Percentiles rank a stretch among this genome's conserved stretches.
These are phyloP conservation scores for Athrips mouffetella DNA, from an alignment of 2,888 invertebrate species.

Conservation along the genomic window DNA sequence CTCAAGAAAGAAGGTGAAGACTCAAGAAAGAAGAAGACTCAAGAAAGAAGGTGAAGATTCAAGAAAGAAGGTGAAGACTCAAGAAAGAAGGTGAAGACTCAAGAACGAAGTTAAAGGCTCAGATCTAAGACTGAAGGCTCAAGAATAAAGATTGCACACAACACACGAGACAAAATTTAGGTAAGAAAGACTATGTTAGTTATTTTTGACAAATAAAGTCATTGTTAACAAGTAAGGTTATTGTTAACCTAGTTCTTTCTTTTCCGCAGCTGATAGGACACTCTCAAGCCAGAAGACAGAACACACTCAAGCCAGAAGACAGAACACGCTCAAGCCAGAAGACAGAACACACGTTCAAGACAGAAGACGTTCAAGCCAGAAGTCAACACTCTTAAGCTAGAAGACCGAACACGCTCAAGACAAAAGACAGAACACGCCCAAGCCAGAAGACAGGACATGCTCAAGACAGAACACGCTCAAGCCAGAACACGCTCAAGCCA, in stretches of 20 bases:
- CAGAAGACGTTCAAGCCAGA: neutral
- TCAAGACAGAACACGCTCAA: neutral
- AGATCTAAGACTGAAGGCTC: neutral
- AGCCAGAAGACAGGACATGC: neutral
- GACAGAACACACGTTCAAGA: neutral
- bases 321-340: neutral
- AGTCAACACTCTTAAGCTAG: neutral
- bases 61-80: neutral
- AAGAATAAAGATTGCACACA: slow-evolving; percentile 6
- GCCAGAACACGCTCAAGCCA: neutral
- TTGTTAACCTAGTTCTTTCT: too few relatives aligned
- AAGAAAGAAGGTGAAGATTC: neutral
- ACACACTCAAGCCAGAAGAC: neutral
- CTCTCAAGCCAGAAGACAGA: neutral
- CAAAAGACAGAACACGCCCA: neutral
- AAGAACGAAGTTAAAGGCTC: slow-evolving; percentile 1
- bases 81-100: neutral
- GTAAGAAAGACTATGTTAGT: neutral
- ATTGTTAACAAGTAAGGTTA: too few relatives aligned
- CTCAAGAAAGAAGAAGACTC: neutral
- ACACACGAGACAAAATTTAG: neutral
- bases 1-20: too few relatives aligned
- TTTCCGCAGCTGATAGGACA: neutral
- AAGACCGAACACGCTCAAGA: neutral
- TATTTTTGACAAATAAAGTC: neutral